Evolutionary conservation across 2,113 vertebrate species (phyloP).

Genomic region (Origma solitaria): DNA sequence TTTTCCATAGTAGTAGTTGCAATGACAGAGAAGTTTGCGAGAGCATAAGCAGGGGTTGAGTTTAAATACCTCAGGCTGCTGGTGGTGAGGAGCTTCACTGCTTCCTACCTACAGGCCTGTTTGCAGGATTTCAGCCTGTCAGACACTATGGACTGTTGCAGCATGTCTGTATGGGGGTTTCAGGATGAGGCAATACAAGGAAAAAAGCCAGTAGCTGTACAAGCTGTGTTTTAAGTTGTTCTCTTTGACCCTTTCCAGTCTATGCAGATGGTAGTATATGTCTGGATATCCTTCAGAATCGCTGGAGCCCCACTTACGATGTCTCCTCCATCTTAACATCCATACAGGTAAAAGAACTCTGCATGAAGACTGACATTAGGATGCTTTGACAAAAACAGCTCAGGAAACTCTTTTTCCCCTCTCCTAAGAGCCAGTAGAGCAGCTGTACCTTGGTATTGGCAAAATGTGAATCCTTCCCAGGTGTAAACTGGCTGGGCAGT

Average conservation of each 20-base stretch:
- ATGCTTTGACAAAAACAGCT: neutral
- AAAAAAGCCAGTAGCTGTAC: neutral
- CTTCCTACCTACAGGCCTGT: neutral
- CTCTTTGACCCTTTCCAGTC: constrained; percentile 72
- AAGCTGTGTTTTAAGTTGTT: neutral
- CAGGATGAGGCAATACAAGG: neutral
- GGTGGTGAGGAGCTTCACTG: neutral
- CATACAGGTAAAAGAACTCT: constrained; percentile 86
- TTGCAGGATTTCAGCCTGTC: neutral
- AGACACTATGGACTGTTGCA: neutral
- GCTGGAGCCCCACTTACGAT: constrained; percentile 99
- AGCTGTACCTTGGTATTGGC: neutral
- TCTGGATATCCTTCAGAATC: constrained; percentile 99
- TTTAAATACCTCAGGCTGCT: neutral
- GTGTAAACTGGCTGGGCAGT: neutral
- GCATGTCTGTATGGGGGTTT: neutral
- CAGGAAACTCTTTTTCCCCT: neutral
- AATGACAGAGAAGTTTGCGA: neutral
- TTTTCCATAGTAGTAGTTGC: neutral
- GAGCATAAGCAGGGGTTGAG: neutral
- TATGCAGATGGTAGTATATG: constrained; percentile 99
- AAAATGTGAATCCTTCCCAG: neutral
- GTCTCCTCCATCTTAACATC: constrained; percentile 99
- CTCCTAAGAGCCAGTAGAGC: neutral
- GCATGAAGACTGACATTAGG: neutral